Evolutionary conservation across 2,797 vertebrate species (phyloP), one percentile per base, ranked within the genome.

Genomic region (Florisuga fusca): DNA sequence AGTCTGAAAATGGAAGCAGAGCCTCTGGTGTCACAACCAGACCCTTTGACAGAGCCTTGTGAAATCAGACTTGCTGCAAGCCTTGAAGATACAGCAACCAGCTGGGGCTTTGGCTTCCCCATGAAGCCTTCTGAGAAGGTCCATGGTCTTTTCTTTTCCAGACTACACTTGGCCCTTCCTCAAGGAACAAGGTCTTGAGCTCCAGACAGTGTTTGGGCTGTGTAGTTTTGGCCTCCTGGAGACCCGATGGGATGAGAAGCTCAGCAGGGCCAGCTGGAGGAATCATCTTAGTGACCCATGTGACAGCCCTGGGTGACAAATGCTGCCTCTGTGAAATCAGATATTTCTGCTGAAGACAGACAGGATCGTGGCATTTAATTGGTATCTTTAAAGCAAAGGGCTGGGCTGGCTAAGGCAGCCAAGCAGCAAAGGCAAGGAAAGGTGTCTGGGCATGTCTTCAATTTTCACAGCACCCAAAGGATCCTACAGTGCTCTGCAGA

Each of bases 31-130:
- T 62, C 1, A 1, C 12, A 55, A 27, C 9, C 48, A 45, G 61
- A 48, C 4, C 31, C 54, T 67, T 61, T 19, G 54, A 12, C 15
- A 55, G 54, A 74, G 31, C n/a, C 48, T 57, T 68, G 48, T 61
- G 62, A 57, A 33, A 21, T 0, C 4, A 62, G 43, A 36, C 14
- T 62, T 0, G 2, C n/a, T 38, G 34, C 12, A 54, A 54, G 10
- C 14, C 53, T 31, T 54, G 68, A 36, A 45, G 54, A 23, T 15
- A 14, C 1, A 63, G 50, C 33, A 68, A 17, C 23, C 14, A n/a
- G 13, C 55, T 23, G 68, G n/a, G 74, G 3, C 34, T 84, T 36
- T 41, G 38, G 38, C 38, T 41, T 25, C 26, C 34, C 34, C 12
- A 2, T 18, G 67, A 41, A 61, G 29, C 46, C 69, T 43, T 63